Conservation (phyloP, 2,113 vertebrate species). For the Chloroceryle aenea region DNA sequence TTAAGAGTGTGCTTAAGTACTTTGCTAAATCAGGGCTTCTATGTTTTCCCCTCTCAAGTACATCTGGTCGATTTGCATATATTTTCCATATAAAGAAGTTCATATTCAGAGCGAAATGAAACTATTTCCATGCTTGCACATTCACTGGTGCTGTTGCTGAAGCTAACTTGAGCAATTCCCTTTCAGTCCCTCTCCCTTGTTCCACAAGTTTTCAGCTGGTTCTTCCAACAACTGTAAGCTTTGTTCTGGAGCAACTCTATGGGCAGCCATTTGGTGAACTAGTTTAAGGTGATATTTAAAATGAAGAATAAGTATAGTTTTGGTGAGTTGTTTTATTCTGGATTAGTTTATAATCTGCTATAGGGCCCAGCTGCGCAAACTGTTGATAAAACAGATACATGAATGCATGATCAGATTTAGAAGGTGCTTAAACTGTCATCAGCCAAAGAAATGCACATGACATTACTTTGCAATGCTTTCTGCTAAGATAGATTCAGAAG, state of each 20-base stretch:
- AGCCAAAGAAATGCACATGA: background rate
- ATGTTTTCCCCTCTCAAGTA: constrained; percentile 34
- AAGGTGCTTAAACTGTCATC: background rate
- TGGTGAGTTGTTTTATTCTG: background rate
- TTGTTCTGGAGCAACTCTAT: background rate
- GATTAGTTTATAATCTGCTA: background rate
- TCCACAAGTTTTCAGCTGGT: background rate
- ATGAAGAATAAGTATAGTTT: background rate
- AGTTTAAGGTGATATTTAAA: background rate
- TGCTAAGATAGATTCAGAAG: background rate
- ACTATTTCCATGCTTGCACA: background rate
- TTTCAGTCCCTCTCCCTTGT: background rate
- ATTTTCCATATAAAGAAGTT: constrained; percentile 58
- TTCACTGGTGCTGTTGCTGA: background rate
- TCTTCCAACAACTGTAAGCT: background rate
- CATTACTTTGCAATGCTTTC: background rate
- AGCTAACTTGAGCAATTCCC: constrained; percentile 2
- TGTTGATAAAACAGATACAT: fast-evolving
- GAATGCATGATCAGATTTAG: background rate
- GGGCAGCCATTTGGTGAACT: background rate
- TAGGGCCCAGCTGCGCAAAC: background rate
- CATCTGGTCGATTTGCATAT: constrained; percentile 61
- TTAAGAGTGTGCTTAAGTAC: constrained; percentile 67
- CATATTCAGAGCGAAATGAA: constrained; percentile 9
- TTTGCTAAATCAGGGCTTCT: constrained; percentile 60